These are phyloP conservation scores for Trachurus trachurus DNA, from an alignment of 2,797 vertebrate species.

Conservation along the genomic window DNA sequence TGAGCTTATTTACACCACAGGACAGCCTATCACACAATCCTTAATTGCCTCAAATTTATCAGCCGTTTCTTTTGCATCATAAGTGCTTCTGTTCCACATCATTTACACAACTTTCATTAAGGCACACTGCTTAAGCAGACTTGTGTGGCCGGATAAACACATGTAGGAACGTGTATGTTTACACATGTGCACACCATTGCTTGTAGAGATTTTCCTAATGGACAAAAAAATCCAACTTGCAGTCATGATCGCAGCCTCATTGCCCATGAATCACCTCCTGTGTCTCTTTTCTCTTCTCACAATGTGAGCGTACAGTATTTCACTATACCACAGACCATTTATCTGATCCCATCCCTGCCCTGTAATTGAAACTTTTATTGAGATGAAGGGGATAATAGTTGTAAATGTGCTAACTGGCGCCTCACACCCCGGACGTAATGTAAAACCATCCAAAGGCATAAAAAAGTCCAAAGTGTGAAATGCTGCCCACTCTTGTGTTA, in stretches of 20 bases:
- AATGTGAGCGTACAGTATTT: constrained; percentile 66
- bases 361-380: constrained; percentile 84
- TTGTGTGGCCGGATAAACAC: neutral
- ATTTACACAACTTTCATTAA: constrained; percentile 60
- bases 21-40: constrained; percentile 26
- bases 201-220: constrained; percentile 47
- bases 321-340: constrained; percentile 72
- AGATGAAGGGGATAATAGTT: constrained; percentile 81
- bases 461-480: constrained; percentile 73
- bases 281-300: constrained; percentile 22
- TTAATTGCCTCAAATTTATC: constrained; percentile 54
- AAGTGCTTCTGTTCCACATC: constrained; percentile 60
- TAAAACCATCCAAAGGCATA: constrained; percentile 71
- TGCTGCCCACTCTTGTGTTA: constrained; percentile 57
- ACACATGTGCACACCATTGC: constrained; percentile 11
- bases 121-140: constrained; percentile 42
- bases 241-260: constrained; percentile 32
- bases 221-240: constrained; percentile 38
- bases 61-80: constrained; percentile 41
- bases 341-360: constrained; percentile 71
- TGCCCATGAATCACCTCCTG: constrained; percentile 53
- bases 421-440: constrained; percentile 61
- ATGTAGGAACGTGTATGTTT: constrained; percentile 10
- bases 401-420: constrained; percentile 75
- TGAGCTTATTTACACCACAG: constrained; percentile 35